Conservation (phyloP, 2,113 vertebrate species). For the Symphodus melops region DNA sequence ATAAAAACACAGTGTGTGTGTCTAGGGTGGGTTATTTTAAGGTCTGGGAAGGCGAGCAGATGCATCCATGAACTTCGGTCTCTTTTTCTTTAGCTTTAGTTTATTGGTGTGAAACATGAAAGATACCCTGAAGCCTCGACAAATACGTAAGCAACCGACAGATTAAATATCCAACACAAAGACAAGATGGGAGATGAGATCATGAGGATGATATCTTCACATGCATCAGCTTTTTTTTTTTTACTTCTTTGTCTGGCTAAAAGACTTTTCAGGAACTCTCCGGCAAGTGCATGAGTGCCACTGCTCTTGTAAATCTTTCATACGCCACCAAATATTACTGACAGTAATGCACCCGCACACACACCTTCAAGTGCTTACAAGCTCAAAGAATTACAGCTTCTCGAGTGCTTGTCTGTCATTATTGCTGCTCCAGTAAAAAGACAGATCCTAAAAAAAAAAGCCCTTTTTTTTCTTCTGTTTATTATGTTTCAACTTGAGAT, state of each 20-base stretch:
- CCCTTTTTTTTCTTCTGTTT: constrained; percentile 21
- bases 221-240: background rate
- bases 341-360: constrained; percentile 25
- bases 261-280: background rate
- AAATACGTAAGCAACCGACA: background rate
- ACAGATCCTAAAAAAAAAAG: background rate
- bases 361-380: constrained; percentile 15
- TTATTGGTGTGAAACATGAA: constrained; percentile 2
- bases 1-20: constrained; percentile 49
- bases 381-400: constrained; percentile 12
- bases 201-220: background rate
- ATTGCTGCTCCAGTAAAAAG: constrained; percentile 13
- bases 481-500: background rate
- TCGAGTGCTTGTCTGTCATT: constrained; percentile 4
- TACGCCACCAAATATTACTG: constrained; percentile 5
- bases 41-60: constrained; percentile 46
- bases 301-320: constrained; percentile 13
- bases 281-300: background rate
- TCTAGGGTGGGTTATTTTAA: constrained; percentile 60
- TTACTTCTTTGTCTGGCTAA: too few species aligned
- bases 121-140: background rate
- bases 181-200: background rate
- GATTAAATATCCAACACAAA: background rate
- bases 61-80: constrained; percentile 15
- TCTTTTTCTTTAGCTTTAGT: constrained; percentile 4